Evolutionary conservation across 2,888 invertebrate genomes (phyloP).

Genomic region (Troides oblongomaculatus): DNA sequence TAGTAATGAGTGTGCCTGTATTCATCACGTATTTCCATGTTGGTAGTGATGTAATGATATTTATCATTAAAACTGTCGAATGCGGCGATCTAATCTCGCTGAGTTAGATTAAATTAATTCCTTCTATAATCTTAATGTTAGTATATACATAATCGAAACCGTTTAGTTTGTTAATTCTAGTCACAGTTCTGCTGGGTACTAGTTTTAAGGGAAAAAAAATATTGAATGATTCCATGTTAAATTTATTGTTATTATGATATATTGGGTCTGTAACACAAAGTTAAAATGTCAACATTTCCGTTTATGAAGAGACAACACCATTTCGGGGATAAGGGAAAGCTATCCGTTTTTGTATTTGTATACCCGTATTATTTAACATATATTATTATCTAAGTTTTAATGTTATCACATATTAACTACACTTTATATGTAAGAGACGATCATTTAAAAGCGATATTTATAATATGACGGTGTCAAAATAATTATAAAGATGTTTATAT

Average conservation of each 20-base stretch:
- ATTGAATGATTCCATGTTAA: background rate
- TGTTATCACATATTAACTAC: slow-evolving; percentile 25
- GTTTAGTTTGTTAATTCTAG: slow-evolving; percentile 60
- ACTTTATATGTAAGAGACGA: slow-evolving; percentile 38
- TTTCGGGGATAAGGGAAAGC: slow-evolving; percentile 44
- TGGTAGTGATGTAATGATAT: slow-evolving; percentile 12
- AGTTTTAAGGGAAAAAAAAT: slow-evolving; percentile 43
- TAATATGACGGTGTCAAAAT: slow-evolving; percentile 77
- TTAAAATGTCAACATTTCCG: background rate
- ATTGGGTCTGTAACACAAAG: background rate
- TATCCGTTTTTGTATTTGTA: slow-evolving; percentile 24
- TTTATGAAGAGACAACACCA: background rate
- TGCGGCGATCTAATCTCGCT: background rate
- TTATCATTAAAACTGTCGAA: slow-evolving; percentile 8
- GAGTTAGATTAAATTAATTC: slow-evolving; percentile 18
- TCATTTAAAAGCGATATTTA: slow-evolving; percentile 51
- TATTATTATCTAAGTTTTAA: slow-evolving; percentile 15
- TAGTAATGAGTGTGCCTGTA: slow-evolving; percentile 13
- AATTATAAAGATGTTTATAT: slow-evolving; percentile 75
- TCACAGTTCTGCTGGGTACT: slow-evolving; percentile 69
- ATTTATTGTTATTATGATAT: background rate
- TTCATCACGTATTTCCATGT: slow-evolving; percentile 3
- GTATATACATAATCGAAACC: slow-evolving; percentile 34
- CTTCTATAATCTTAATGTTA: slow-evolving; percentile 19
- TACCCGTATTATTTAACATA: background rate